phyloP scores from a whole-genome alignment of 2,888 invertebrate species.

The Melanargia galathea region DNA sequence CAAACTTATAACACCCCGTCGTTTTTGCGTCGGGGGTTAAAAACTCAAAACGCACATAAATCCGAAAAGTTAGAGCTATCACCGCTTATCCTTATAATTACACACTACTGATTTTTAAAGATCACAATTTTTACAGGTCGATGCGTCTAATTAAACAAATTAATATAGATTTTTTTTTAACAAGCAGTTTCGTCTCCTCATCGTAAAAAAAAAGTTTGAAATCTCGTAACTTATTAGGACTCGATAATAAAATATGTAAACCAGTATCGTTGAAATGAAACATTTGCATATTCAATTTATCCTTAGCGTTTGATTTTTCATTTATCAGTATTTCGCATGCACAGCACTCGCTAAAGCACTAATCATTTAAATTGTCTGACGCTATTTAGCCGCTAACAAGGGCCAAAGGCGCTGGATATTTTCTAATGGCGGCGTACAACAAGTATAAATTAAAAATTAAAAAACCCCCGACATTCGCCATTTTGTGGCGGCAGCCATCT shows the following conservation, averaged over 20 bases:
- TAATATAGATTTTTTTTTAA: background rate
- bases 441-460: too few relatives aligned
- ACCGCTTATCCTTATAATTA: background rate
- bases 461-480: too few relatives aligned
- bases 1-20: too few relatives aligned
- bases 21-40: too few relatives aligned
- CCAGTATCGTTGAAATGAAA: background rate
- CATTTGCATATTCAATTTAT: background rate
- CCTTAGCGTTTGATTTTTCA: background rate
- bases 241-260: too few relatives aligned
- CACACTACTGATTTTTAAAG: background rate
- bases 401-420: background rate
- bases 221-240: too few relatives aligned
- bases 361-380: too few relatives aligned
- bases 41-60: too few relatives aligned
- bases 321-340: background rate
- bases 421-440: too few relatives aligned
- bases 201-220: background rate
- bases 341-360: background rate
- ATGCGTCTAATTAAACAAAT: background rate
- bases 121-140: background rate
- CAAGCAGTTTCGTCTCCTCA: background rate
- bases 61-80: too few relatives aligned
- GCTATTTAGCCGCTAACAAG: conserved; percentile 1
- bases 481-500: too few relatives aligned